A percentile compares a stretch with the other conserved stretches of the same genome.
Conservation (phyloP, 2,797 vertebrate species). For the Delichon dasypus region DNA sequence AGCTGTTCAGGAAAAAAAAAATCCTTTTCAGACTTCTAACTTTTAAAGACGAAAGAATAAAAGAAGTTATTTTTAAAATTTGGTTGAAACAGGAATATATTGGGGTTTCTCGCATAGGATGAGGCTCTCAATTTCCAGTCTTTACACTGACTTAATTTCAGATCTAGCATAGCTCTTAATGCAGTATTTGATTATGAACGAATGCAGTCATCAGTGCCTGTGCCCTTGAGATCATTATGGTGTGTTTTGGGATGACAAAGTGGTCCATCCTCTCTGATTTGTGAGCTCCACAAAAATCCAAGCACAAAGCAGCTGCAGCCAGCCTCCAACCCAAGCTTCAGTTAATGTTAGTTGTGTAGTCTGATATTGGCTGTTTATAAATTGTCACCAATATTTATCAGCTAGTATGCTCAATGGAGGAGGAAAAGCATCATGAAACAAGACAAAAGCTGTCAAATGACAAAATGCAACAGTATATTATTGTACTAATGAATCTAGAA, state of each 20-base stretch:
- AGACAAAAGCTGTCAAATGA: neutral
- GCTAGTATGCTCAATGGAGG: neutral
- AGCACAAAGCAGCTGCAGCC: accelerated
- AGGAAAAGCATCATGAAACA: neutral
- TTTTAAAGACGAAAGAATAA: neutral
- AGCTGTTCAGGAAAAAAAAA: neutral
- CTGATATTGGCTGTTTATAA: neutral
- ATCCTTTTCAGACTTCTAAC: neutral
- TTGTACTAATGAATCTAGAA: neutral
- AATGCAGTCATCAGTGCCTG: neutral
- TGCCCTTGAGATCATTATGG: neutral
- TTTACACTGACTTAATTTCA: neutral
- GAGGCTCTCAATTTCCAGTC: neutral
- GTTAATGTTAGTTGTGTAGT: neutral
- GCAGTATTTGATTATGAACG: neutral
- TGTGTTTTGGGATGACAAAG: neutral
- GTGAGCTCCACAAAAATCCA: neutral
- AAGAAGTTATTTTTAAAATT: neutral
- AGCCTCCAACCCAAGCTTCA: neutral
- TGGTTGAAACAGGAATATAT: neutral
- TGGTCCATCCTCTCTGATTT: neutral
- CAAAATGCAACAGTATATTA: neutral
- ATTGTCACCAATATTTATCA: neutral
- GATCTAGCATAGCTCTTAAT: neutral
- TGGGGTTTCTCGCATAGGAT: neutral